phyloP scores from a whole-genome alignment of 2,888 invertebrate species.

The Patella ulyssiponensis region DNA sequence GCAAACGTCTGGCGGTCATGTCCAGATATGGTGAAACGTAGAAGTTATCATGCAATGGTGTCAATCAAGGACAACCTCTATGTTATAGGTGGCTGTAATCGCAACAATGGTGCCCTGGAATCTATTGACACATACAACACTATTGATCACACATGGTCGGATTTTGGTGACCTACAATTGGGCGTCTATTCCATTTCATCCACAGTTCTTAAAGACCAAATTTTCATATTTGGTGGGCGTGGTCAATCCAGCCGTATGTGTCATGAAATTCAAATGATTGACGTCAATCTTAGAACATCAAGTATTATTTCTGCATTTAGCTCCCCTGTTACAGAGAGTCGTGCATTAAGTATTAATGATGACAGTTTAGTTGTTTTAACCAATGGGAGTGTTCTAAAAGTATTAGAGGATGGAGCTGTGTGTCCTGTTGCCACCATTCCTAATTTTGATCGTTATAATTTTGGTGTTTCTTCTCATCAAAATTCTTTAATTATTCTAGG shows the following conservation, averaged over 20 bases:
- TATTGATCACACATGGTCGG: constrained; percentile 35
- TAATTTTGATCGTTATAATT: constrained; percentile 48
- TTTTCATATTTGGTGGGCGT: constrained; percentile 45
- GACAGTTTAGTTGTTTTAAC: constrained; percentile 40
- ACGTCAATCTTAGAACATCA: constrained; percentile 36
- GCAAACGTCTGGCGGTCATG: constrained; percentile 38
- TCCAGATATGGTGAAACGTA: constrained; percentile 41
- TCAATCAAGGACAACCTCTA: constrained; percentile 35
- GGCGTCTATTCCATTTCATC: constrained; percentile 45
- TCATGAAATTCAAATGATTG: constrained; percentile 42
- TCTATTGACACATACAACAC: constrained; percentile 39
- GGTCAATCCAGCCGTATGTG: constrained; percentile 40
- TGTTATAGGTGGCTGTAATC: constrained; percentile 45
- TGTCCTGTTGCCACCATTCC: constrained; percentile 36
- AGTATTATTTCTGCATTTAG: constrained; percentile 38
- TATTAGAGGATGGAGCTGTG: constrained; percentile 40
- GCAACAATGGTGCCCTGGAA: constrained; percentile 37
- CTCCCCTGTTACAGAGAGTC: constrained; percentile 41
- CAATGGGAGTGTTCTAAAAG: constrained; percentile 42
- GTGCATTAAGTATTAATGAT: constrained; percentile 36
- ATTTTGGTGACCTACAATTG: constrained; percentile 36
- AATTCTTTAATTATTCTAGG: constrained; percentile 38
- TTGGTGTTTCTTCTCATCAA: constrained; percentile 38
- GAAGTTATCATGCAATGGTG: constrained; percentile 45
- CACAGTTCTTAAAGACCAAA: constrained; percentile 37